Conservation (phyloP, 2,113 vertebrate species). For the Scolopax mira region DNA sequence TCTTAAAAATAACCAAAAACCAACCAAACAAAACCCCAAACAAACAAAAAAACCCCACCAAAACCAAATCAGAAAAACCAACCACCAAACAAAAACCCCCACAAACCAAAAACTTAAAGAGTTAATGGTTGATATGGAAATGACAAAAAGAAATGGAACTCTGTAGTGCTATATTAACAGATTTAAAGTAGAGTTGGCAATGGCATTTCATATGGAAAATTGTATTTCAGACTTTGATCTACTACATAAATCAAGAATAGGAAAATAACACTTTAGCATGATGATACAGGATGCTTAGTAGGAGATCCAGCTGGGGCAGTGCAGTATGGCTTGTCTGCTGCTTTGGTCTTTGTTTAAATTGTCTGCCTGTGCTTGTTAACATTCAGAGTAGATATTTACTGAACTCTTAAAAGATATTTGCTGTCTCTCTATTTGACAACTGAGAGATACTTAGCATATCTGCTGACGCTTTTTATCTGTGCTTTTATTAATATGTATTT, state of each 20-base stretch:
- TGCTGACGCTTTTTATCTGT: not conserved
- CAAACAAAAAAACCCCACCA: too few relatives aligned
- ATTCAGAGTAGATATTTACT: not conserved
- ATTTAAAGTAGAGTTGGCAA: not conserved
- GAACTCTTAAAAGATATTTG: not conserved
- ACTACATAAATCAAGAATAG: not conserved
- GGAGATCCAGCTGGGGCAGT: not conserved
- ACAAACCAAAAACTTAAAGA: not conserved
- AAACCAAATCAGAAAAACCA: not conserved
- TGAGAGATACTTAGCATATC: not conserved
- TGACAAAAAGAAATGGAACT: not conserved
- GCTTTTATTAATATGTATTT: not conserved
- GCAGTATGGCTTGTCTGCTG: not conserved
- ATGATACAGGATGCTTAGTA: not conserved
- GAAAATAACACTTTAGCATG: not conserved
- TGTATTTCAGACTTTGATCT: not conserved
- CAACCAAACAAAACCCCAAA: too few relatives aligned
- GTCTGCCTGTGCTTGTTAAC: not conserved
- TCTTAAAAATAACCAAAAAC: not conserved
- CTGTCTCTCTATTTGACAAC: not conserved
- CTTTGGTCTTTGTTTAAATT: slow-evolving; percentile 6
- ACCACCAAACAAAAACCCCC: too few relatives aligned
- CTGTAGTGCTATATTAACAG: not conserved
- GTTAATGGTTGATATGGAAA: not conserved
- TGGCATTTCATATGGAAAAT: not conserved